These are phyloP conservation scores for Eonycteris spelaea DNA, from an alignment of 2,113 vertebrate species.

Conservation along the genomic window DNA sequence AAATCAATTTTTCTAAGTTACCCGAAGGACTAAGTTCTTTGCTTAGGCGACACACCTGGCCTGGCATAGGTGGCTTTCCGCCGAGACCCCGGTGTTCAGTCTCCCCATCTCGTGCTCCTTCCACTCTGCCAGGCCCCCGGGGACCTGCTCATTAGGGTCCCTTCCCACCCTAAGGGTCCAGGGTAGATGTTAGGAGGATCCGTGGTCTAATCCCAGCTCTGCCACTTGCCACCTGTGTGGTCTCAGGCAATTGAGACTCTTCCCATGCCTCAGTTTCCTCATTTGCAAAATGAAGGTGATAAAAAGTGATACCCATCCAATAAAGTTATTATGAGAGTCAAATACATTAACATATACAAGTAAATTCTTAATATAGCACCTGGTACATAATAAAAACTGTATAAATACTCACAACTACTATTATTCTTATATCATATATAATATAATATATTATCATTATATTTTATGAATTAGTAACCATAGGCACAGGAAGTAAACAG, in stretches of 20 bases:
- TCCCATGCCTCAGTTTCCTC: not conserved
- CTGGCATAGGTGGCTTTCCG: not conserved
- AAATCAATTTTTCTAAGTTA: not conserved
- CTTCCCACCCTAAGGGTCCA: not conserved
- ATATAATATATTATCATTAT: too few relatives aligned
- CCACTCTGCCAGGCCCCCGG: not conserved
- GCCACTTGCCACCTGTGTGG: not conserved
- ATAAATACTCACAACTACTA: not conserved
- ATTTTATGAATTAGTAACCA: not conserved
- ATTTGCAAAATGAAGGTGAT: not conserved
- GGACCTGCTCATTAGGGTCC: not conserved
- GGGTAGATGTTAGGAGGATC: fast-evolving
- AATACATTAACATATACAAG: not conserved
- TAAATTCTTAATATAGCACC: not conserved
- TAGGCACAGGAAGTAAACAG: not conserved
- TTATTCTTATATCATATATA: not conserved
- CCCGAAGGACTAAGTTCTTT: not conserved
- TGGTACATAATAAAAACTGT: not conserved
- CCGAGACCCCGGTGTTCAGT: not conserved
- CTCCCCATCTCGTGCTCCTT: too few relatives aligned
- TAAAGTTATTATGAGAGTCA: not conserved
- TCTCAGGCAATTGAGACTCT: not conserved
- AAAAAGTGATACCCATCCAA: not conserved
- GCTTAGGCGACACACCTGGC: too few relatives aligned
- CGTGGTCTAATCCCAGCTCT: too few relatives aligned